A percentile compares a stretch with the other conserved stretches of the same genome.
phyloP scores from a whole-genome alignment of 2,888 invertebrate species.

The Drosophila eohydei region DNA sequence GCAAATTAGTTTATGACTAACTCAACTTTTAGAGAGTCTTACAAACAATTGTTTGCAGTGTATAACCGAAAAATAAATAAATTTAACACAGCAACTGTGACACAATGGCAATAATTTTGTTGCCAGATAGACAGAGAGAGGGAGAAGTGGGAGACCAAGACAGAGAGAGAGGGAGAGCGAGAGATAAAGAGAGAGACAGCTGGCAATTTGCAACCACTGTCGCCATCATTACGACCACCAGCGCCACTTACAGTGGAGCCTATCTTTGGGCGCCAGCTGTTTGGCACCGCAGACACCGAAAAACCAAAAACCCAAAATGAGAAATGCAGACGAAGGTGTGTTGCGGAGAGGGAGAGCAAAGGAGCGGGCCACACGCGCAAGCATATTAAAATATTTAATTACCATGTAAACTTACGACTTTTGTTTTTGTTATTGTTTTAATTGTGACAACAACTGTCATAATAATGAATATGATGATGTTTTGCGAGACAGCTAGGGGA shows the following conservation, averaged over 20 bases:
- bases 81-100: constrained; percentile 43
- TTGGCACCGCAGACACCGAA: constrained; percentile 51
- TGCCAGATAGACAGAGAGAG: constrained; percentile 10
- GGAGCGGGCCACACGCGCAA: constrained; percentile 28
- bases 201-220: constrained; percentile 71
- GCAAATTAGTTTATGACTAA: constrained; percentile 15
- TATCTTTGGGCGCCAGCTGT: constrained; percentile 47
- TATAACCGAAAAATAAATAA: constrained; percentile 22
- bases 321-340: constrained; percentile 35
- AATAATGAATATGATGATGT: constrained; percentile 81
- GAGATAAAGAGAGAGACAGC: constrained; percentile 17
- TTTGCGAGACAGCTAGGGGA: constrained; percentile 42
- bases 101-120: constrained; percentile 59
- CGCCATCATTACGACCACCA: constrained; percentile 53
- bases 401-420: constrained; percentile 82
- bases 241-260: constrained; percentile 27
- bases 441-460: constrained; percentile 82
- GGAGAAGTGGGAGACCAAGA: not conserved
- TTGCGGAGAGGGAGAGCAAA: not conserved
- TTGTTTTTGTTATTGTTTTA: constrained; percentile 80
- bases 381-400: constrained; percentile 83
- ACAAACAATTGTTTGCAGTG: constrained; percentile 44
- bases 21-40: not conserved
- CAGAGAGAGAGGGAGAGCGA: not conserved
- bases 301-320: constrained; percentile 54